phyloP scores from a whole-genome alignment of 2,113 vertebrate genomes.

The Emydocephalus ijimae region DNA sequence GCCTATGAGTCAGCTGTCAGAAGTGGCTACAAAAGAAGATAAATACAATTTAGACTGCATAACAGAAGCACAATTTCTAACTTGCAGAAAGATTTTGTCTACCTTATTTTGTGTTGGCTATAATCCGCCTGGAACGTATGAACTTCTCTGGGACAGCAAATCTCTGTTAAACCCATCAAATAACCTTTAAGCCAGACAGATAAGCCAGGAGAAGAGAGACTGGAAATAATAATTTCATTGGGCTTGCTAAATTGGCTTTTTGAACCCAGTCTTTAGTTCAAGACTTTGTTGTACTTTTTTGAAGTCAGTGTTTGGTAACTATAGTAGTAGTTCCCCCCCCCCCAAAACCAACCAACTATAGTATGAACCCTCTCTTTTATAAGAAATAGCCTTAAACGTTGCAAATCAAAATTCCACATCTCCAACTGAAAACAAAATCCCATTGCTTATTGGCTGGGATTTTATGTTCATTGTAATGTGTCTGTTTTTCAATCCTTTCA shows the following conservation, averaged over 20 bases:
- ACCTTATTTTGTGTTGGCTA: neutral
- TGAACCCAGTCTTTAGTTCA: neutral
- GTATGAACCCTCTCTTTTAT: neutral
- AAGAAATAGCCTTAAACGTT: neutral
- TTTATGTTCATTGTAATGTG: constrained; percentile 9
- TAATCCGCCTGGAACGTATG: neutral
- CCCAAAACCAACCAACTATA: neutral
- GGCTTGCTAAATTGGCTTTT: neutral
- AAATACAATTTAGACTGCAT: neutral
- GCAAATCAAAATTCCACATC: neutral
- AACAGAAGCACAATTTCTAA: neutral
- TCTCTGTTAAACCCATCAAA: neutral
- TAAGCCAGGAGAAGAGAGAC: neutral
- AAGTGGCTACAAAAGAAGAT: neutral
- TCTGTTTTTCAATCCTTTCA: constrained; percentile 13
- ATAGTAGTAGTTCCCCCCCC: neutral
- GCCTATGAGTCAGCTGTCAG: neutral
- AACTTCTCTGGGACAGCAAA: neutral
- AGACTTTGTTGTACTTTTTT: neutral
- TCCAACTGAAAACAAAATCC: neutral
- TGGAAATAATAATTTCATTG: neutral
- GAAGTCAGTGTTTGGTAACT: neutral
- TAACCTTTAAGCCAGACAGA: neutral
- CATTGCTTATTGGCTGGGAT: neutral
- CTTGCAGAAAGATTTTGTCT: neutral